phyloP scores from a whole-genome alignment of 1,140 invertebrate species.

The Leptopilina boulardi region DNA sequence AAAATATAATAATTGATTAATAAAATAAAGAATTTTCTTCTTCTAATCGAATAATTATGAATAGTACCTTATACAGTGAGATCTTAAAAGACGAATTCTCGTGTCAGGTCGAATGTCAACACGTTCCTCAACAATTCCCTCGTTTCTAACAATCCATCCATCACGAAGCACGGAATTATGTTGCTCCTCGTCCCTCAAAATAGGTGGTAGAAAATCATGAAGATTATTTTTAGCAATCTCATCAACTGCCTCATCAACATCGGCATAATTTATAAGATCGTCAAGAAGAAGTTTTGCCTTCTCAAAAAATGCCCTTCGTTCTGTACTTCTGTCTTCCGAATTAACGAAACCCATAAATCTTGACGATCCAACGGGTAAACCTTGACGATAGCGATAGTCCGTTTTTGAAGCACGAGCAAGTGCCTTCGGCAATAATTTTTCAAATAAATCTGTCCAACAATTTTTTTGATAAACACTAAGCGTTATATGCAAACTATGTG shows the following conservation, averaged over 20 bases:
- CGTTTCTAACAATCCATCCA: conserved; percentile 81
- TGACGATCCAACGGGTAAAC: conserved; percentile 88
- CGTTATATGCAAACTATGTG: conserved; percentile 95
- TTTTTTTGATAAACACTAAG: conserved; percentile 95
- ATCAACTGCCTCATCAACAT: conserved; percentile 90
- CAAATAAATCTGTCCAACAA: conserved; percentile 91
- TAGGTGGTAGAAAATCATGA: conserved; percentile 91
- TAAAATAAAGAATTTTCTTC: too few relatives aligned
- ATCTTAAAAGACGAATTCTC: conserved; percentile 82
- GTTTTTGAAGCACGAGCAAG: conserved; percentile 83
- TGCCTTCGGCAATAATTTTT: conserved; percentile 87
- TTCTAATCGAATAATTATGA: too few relatives aligned
- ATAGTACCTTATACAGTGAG: conserved; percentile 81
- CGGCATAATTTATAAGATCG: conserved; percentile 80
- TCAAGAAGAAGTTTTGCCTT: conserved; percentile 80
- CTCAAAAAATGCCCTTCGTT: conserved; percentile 77
- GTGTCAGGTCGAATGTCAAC: conserved; percentile 83
- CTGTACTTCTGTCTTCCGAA: conserved; percentile 72
- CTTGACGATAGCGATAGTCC: conserved; percentile 85
- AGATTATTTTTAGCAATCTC: conserved; percentile 89
- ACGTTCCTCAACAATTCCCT: conserved; percentile 79
- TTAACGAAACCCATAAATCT: conserved; percentile 84
- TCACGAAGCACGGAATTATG: conserved; percentile 82
- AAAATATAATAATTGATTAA: too few relatives aligned
- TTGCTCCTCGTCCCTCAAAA: conserved; percentile 81